Evolutionary conservation across 2,888 invertebrate species (phyloP).

Genomic region (Crocallis elinguaria): DNA sequence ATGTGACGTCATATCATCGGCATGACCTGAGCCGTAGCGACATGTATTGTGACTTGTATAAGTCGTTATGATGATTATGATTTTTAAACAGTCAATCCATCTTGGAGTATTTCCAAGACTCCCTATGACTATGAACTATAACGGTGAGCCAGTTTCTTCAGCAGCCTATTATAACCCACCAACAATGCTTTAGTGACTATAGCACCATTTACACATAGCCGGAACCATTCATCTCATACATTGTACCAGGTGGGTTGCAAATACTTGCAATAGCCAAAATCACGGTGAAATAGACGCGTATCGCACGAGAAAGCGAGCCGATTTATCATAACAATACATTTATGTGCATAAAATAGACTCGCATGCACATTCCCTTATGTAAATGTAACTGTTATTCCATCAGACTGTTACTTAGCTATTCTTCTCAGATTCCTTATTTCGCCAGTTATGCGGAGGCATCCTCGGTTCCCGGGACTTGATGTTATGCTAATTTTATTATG

Average conservation of each 20-base stretch:
- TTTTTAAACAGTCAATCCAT: no score
- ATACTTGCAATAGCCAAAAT: background rate
- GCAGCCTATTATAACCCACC: no score
- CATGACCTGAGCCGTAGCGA: no score
- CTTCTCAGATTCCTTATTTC: slow-evolving; percentile 32
- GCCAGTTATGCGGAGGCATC: slow-evolving; percentile 26
- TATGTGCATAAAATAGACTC: slow-evolving; percentile 13
- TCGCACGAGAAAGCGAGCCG: background rate
- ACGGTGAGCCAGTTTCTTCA: no score
- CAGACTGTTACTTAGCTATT: slow-evolving; percentile 33
- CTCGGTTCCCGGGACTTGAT: slow-evolving; percentile 32
- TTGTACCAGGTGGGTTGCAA: background rate
- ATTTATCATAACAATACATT: slow-evolving; percentile 9
- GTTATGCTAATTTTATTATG: slow-evolving; percentile 51
- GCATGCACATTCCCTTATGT: slow-evolving; percentile 21
- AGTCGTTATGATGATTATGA: no score
- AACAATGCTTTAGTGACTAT: no score
- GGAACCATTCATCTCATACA: background rate
- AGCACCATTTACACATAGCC: no score
- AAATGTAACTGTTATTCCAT: slow-evolving; percentile 30
- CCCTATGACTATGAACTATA: no score
- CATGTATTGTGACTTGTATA: no score
- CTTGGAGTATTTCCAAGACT: no score
- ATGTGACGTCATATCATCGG: no score
- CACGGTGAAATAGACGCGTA: background rate